A percentile compares a stretch with the other conserved stretches of the same genome.
phyloP scores from a whole-genome alignment of 2,888 invertebrate genomes.

The Sminthurinus aureus region DNA sequence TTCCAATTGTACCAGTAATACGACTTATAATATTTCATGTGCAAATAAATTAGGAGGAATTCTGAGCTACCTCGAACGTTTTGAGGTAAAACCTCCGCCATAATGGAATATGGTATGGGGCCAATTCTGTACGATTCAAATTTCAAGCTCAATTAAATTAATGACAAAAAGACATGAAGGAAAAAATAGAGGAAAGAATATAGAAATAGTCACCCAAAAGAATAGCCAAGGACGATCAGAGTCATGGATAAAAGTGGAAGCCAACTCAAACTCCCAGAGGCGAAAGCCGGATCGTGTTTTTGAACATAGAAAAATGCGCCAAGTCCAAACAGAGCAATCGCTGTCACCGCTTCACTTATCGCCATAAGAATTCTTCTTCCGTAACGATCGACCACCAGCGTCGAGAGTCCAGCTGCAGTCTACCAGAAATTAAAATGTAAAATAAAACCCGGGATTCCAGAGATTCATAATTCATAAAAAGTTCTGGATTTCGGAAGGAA shows the following conservation, averaged over 20 bases:
- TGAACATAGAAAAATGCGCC: constrained; percentile 43
- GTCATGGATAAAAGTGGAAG: neutral
- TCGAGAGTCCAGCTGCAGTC: constrained; percentile 47
- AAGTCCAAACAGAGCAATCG: constrained; percentile 39
- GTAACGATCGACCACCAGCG: constrained; percentile 49
- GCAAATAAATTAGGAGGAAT: neutral
- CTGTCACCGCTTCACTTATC: constrained; percentile 49
- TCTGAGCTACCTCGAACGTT: neutral
- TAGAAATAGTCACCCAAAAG: neutral
- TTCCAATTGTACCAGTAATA: neutral
- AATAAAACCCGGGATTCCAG: neutral
- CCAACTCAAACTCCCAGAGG: neutral
- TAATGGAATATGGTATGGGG: neutral
- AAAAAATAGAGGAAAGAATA: neutral
- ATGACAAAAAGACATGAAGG: neutral
- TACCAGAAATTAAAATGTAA: constrained; percentile 19
- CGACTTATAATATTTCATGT: neutral
- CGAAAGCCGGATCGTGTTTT: neutral
- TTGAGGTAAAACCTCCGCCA: neutral
- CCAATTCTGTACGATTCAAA: neutral
- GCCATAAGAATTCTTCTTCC: constrained; percentile 51
- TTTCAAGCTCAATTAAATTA: neutral
- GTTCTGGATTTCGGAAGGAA: neutral
- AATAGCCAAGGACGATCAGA: neutral
- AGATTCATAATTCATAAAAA: neutral